Conservation (phyloP, 1,140 invertebrate genomes). For the Papilio helenus region DNA sequence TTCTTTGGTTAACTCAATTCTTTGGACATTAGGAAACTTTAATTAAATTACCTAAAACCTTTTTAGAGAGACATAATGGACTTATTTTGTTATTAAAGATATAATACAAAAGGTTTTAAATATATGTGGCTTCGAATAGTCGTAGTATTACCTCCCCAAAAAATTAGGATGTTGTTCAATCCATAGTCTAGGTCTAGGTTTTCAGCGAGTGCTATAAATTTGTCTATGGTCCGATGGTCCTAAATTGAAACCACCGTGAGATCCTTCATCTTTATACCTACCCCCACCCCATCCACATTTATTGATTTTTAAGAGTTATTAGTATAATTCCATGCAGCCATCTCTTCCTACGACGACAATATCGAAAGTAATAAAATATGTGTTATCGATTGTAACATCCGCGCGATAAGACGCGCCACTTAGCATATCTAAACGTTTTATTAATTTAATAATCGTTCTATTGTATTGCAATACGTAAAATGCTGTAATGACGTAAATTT, state of each 20-base stretch:
- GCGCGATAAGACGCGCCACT: slow-evolving; percentile 4
- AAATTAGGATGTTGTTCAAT: background rate
- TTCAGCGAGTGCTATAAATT: background rate
- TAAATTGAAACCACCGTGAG: background rate
- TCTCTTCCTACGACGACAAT: background rate
- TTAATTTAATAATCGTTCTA: background rate
- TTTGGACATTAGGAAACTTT: too few species aligned
- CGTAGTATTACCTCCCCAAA: background rate
- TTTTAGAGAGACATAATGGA: too few species aligned
- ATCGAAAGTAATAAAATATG: background rate
- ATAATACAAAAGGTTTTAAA: too few species aligned
- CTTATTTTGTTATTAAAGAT: too few species aligned
- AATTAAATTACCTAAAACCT: too few species aligned
- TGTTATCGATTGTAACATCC: background rate
- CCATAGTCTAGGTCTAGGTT: background rate
- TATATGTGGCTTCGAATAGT: background rate
- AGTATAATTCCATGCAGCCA: background rate
- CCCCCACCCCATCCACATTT: background rate
- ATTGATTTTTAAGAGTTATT: slow-evolving; percentile 10
- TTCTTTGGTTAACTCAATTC: too few species aligned
- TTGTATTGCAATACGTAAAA: background rate
- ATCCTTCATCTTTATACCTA: background rate
- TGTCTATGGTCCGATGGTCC: slow-evolving; percentile 2
- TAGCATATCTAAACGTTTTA: background rate
- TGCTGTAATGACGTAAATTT: background rate